Conservation (phyloP, 2,113 vertebrate species). For the Urocolius indicus region DNA sequence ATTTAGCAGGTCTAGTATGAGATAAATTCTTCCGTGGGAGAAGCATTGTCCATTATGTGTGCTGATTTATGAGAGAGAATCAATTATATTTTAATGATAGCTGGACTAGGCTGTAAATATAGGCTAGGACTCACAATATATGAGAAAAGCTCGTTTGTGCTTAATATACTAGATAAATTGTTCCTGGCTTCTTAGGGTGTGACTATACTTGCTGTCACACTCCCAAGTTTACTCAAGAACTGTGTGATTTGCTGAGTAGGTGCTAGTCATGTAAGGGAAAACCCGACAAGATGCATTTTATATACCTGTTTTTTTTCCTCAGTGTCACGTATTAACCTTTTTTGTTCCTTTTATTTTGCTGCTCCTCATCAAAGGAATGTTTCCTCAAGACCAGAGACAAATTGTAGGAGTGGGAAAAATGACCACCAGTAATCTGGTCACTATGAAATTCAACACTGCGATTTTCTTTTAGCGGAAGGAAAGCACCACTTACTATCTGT, state of each 20-base stretch:
- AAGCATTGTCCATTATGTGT: not conserved
- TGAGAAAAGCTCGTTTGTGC: conserved; percentile 8
- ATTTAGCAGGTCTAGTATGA: not conserved
- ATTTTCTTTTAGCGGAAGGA: not conserved
- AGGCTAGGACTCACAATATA: not conserved
- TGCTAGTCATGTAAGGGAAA: conserved; percentile 12
- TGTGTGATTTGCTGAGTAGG: conserved; percentile 20
- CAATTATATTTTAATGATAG: not conserved
- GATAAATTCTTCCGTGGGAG: not conserved
- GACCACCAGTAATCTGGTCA: not conserved
- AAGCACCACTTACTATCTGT: not conserved
- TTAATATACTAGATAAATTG: conserved; percentile 34
- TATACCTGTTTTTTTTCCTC: not conserved
- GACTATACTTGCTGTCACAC: conserved; percentile 24
- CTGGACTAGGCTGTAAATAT: not conserved
- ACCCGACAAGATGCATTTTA: not conserved
- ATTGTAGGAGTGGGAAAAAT: not conserved
- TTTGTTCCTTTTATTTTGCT: not conserved
- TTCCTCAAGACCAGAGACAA: not conserved
- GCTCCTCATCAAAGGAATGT: not conserved
- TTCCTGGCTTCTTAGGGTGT: conserved; percentile 19
- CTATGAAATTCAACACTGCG: not conserved
- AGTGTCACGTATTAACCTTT: not conserved
- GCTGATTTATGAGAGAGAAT: conserved; percentile 4
- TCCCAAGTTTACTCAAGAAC: conserved; percentile 27